These are phyloP conservation scores for Phortica magna DNA, from an alignment of 2,888 invertebrate genomes.

Conservation along the genomic window DNA sequence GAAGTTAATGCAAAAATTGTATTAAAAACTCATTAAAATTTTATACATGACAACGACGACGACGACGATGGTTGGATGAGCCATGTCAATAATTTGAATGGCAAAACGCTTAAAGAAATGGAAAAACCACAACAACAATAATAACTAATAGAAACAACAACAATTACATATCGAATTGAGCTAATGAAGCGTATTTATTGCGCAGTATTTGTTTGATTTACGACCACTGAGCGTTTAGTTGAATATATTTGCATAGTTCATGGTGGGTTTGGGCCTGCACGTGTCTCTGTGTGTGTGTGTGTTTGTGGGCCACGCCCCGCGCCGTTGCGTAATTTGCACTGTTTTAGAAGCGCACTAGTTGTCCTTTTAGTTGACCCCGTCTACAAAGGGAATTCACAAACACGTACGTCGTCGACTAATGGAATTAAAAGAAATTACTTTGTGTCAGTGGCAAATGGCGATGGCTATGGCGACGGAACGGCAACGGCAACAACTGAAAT, in stretches of 20 bases:
- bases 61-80: neutral
- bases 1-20: conserved; percentile 27
- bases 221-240: neutral
- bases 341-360: neutral
- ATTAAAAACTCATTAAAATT: conserved; percentile 65
- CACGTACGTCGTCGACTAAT: conserved; percentile 62
- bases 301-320: neutral
- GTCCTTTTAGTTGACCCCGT: neutral
- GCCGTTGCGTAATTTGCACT: neutral
- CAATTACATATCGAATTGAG: conserved; percentile 8
- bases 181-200: conserved; percentile 8
- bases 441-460: conserved; percentile 44
- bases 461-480: neutral
- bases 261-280: neutral
- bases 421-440: conserved; percentile 68
- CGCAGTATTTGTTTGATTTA: neutral
- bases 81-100: neutral
- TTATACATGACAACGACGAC: conserved; percentile 28
- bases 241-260: too few species aligned
- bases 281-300: neutral
- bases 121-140: neutral
- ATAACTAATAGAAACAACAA: neutral
- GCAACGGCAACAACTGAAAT: neutral
- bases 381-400: conserved; percentile 2
- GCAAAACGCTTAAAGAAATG: neutral